Evolutionary conservation across 2,888 invertebrate species (phyloP).

Genomic region (Athalia circularis): DNA sequence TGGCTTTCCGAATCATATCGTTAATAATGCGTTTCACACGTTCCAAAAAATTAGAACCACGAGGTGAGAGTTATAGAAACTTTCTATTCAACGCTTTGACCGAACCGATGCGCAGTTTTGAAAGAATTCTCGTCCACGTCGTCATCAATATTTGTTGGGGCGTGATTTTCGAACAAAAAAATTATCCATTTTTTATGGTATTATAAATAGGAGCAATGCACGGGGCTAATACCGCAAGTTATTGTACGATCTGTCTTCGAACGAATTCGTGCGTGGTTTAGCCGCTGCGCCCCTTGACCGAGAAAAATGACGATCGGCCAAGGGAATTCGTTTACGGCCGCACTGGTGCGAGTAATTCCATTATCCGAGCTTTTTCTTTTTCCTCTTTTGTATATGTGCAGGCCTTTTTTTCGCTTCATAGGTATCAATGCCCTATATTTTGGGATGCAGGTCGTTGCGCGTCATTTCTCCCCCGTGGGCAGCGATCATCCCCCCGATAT

Average conservation of each 20-base stretch:
- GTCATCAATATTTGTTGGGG: not conserved
- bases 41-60: not conserved
- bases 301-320: constrained; percentile 73
- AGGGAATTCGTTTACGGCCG: constrained; percentile 74
- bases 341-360: constrained; percentile 72
- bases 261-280: constrained; percentile 68
- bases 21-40: too few relatives aligned
- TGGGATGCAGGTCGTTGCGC: constrained; percentile 26
- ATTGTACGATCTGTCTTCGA: constrained; percentile 70
- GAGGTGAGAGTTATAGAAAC: not conserved
- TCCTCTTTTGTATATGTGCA: not conserved
- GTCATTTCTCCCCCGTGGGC: constrained; percentile 23
- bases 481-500: constrained; percentile 7
- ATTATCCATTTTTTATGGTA: not conserved
- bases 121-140: too few relatives aligned
- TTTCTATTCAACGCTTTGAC: not conserved
- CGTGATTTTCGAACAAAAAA: not conserved
- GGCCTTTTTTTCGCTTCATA: constrained; percentile 63
- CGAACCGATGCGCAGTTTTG: too few relatives aligned
- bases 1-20: too few relatives aligned
- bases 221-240: constrained; percentile 49
- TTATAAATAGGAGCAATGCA: not conserved
- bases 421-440: constrained; percentile 35
- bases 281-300: constrained; percentile 72
- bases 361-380: constrained; percentile 68